These are phyloP conservation scores for Oreochromis niloticus DNA, from an alignment of 2,113 vertebrate genomes.

Conservation along the genomic window DNA sequence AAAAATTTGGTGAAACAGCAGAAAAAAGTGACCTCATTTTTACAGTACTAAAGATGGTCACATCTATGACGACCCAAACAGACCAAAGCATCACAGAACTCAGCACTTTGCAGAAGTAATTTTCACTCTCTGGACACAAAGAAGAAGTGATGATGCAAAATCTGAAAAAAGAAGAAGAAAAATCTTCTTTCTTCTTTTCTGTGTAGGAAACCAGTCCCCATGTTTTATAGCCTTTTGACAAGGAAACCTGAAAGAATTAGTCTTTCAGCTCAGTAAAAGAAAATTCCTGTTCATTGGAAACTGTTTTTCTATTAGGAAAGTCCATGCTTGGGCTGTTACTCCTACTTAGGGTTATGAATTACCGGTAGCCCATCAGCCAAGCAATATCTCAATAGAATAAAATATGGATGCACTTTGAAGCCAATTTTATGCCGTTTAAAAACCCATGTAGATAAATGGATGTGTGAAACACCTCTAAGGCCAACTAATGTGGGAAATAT, in stretches of 20 bases:
- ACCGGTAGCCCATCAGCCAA: slow-evolving; percentile 64
- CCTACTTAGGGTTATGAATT: slow-evolving; percentile 69
- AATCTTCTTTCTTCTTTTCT: background rate
- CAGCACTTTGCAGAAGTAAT: slow-evolving; percentile 71
- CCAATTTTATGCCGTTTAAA: slow-evolving; percentile 58
- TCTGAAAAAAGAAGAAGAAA: background rate
- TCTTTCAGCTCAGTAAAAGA: slow-evolving; percentile 26
- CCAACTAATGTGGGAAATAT: slow-evolving; percentile 72
- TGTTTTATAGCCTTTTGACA: slow-evolving; percentile 46
- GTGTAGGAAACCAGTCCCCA: slow-evolving; percentile 20
- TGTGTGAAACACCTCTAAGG: slow-evolving; percentile 64
- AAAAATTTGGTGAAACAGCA: slow-evolving; percentile 72
- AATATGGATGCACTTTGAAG: slow-evolving; percentile 68
- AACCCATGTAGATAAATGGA: slow-evolving; percentile 58
- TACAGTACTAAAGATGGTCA: slow-evolving; percentile 51
- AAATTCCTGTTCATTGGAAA: slow-evolving; percentile 43
- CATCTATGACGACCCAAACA: slow-evolving; percentile 55
- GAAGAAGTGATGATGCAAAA: slow-evolving; percentile 41
- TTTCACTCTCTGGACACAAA: slow-evolving; percentile 36
- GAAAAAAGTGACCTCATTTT: slow-evolving; percentile 75
- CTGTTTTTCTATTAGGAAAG: slow-evolving; percentile 55
- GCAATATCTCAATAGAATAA: slow-evolving; percentile 67
- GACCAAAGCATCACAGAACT: slow-evolving; percentile 60
- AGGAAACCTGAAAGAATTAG: slow-evolving; percentile 37
- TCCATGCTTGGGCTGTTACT: slow-evolving; percentile 56